phyloP scores from a whole-genome alignment of 2,888 invertebrate genomes.

The Hymenopus coronatus region DNA sequence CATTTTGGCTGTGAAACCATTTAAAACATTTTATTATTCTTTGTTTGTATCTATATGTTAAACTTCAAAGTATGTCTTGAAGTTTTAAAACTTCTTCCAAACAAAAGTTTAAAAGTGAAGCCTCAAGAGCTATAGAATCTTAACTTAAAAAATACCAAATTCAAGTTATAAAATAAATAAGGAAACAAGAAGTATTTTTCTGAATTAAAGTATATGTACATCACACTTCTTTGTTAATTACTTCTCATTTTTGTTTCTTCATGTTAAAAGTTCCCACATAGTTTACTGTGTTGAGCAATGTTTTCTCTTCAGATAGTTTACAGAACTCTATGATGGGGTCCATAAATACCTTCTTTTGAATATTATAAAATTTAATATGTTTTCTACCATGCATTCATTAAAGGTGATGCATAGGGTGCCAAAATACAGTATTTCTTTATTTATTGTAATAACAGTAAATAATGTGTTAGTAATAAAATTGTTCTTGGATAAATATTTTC shows the following conservation, averaged over 20 bases:
- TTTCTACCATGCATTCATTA: not conserved
- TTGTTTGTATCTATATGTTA: not conserved
- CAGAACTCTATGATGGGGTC: not conserved
- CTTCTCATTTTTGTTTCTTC: not conserved
- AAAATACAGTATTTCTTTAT: not conserved
- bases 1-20: not conserved
- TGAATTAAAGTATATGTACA: not conserved
- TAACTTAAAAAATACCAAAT: not conserved
- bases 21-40: not conserved
- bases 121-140: not conserved
- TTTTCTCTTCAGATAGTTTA: not conserved
- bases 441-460: not conserved
- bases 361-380: not conserved
- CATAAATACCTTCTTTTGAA: not conserved
- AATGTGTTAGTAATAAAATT: not conserved
- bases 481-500: not conserved
- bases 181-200: not conserved
- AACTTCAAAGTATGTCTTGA: not conserved
- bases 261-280: not conserved
- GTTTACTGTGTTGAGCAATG: not conserved
- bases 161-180: not conserved
- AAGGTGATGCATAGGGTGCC: not conserved
- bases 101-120: no score
- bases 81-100: not conserved
- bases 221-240: not conserved